Percentiles rank a stretch among this genome's conserved stretches.
Conservation (phyloP, 2,888 invertebrate genomes). For the Lepidocyrtinus sp. region DNA sequence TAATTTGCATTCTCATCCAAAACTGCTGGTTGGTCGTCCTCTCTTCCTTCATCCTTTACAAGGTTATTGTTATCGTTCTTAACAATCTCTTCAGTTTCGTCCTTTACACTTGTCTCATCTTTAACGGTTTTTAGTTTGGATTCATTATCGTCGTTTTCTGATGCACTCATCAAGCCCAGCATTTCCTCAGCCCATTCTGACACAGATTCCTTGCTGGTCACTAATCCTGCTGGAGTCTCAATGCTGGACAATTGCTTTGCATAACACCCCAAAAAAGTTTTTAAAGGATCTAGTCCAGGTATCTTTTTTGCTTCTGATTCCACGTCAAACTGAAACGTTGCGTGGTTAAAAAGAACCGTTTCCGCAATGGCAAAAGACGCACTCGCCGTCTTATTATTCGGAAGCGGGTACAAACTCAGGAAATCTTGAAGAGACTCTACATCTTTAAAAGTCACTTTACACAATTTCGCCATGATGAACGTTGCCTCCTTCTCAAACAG, state of each 20-base stretch:
- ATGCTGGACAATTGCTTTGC: slow-evolving; percentile 27
- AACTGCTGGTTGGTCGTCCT: not conserved
- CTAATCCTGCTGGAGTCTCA: slow-evolving; percentile 27
- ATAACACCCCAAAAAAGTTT: slow-evolving; percentile 33
- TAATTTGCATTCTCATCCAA: slow-evolving; percentile 28
- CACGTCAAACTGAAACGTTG: slow-evolving; percentile 36
- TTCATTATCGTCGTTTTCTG: not conserved
- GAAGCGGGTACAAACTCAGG: slow-evolving; percentile 13
- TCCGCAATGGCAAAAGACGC: not conserved
- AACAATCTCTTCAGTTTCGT: not conserved
- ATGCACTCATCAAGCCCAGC: not conserved
- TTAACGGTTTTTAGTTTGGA: not conserved
- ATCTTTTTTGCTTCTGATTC: not conserved
- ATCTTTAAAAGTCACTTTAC: slow-evolving; percentile 45
- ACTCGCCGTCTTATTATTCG: slow-evolving; percentile 1
- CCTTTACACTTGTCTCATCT: slow-evolving; percentile 19
- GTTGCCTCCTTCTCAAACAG: slow-evolving; percentile 46
- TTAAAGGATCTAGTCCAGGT: not conserved
- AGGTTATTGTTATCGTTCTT: no score
- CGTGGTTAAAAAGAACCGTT: slow-evolving; percentile 37
- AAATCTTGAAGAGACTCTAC: slow-evolving; percentile 38
- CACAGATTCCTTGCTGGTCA: slow-evolving; percentile 20
- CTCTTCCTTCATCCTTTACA: no score
- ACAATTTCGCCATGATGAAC: slow-evolving; percentile 34
- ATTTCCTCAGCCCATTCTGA: slow-evolving; percentile 38